Conservation (phyloP, 2,797 vertebrate species). For the Toxotes lorentzi region DNA sequence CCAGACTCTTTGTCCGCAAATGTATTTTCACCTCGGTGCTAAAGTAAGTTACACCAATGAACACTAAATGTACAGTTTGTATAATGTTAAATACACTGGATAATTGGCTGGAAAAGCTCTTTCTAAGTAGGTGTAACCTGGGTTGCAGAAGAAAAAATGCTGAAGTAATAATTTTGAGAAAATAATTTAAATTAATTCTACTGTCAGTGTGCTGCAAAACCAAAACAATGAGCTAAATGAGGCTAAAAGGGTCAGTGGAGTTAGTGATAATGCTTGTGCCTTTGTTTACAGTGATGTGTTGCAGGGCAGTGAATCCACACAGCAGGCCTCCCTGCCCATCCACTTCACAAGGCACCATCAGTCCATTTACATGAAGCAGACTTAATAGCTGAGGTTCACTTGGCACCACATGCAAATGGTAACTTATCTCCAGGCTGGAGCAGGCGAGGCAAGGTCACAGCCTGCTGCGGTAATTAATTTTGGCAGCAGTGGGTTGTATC, state of each 20-base stretch:
- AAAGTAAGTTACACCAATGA: conserved; percentile 17
- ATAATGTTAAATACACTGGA: conserved; percentile 13
- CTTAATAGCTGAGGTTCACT: conserved; percentile 64
- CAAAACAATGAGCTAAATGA: not conserved
- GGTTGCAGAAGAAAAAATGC: conserved; percentile 1
- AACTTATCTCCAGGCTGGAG: conserved; percentile 57
- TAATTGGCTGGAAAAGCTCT: conserved; percentile 18
- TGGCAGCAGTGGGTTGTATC: conserved; percentile 58
- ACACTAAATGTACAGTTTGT: conserved; percentile 29
- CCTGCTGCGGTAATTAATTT: conserved; percentile 74
- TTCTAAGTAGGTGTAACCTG: not conserved
- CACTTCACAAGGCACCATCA: conserved; percentile 41
- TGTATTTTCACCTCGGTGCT: conserved; percentile 41
- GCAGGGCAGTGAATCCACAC: conserved; percentile 35
- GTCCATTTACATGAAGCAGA: conserved; percentile 57
- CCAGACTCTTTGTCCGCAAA: conserved; percentile 59
- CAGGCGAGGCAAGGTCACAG: conserved; percentile 53
- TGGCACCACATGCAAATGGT: conserved; percentile 66
- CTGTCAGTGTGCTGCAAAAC: not conserved
- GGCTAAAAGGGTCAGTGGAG: not conserved
- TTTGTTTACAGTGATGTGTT: conserved; percentile 60
- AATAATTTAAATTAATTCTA: not conserved
- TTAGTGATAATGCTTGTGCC: not conserved
- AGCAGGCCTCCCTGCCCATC: conserved; percentile 21
- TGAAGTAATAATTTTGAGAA: not conserved